Conservation (phyloP, 1,140 invertebrate species). For the Choristoneura fumiferana region DNA sequence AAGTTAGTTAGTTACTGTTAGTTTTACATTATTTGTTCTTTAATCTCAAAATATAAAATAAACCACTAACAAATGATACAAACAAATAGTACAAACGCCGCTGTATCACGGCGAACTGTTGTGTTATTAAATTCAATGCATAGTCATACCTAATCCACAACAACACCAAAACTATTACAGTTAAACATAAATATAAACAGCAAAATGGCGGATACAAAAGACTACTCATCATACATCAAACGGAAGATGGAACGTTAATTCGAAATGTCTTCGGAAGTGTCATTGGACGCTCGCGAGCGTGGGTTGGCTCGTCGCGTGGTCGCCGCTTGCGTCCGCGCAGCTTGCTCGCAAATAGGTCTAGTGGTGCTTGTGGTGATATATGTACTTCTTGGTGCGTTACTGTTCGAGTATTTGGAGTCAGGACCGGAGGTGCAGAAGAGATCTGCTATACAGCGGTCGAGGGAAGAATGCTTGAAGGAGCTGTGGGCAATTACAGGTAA, state of each 20-base stretch:
- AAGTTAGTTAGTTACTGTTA: too few relatives aligned
- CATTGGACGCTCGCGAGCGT: conserved; percentile 55
- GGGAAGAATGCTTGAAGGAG: conserved; percentile 80
- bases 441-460: conserved; percentile 75
- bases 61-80: too few relatives aligned
- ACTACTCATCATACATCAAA: too few relatives aligned
- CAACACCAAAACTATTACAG: too few relatives aligned
- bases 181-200: too few relatives aligned
- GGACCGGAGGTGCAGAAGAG: conserved; percentile 70
- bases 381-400: conserved; percentile 76
- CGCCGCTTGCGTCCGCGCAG: conserved; percentile 49
- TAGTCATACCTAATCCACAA: too few relatives aligned
- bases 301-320: conserved; percentile 43
- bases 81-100: too few relatives aligned
- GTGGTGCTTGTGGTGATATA: conserved; percentile 77
- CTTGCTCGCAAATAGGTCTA: conserved; percentile 78
- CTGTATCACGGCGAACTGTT: too few relatives aligned
- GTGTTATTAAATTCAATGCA: too few relatives aligned
- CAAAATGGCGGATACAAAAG: too few relatives aligned
- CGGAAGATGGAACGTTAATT: conserved; percentile 12
- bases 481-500: conserved; percentile 81
- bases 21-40: too few relatives aligned
- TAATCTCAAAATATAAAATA: too few relatives aligned
- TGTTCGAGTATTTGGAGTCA: conserved; percentile 80
- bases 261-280: conserved; percentile 68